phyloP scores from a whole-genome alignment of 2,797 vertebrate species.

The Argya squamiceps region DNA sequence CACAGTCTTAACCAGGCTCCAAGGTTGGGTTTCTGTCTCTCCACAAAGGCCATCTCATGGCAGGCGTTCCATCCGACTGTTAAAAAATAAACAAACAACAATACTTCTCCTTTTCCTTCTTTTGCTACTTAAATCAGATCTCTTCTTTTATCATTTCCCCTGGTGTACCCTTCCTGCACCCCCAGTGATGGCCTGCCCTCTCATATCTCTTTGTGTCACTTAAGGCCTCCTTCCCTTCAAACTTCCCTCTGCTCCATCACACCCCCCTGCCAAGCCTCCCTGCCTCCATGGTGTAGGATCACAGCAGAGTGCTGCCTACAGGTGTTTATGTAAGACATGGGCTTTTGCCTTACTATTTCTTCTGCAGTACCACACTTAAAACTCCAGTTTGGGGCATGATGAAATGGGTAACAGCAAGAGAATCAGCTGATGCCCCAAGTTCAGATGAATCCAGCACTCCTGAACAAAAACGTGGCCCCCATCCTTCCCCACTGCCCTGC shows the following conservation, averaged over 20 bases:
- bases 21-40: not conserved
- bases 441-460: not conserved
- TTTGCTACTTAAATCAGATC: not conserved
- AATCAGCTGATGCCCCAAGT: not conserved
- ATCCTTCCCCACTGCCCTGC: not conserved
- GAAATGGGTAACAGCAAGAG: not conserved
- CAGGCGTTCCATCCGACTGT: not conserved
- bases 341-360: not conserved
- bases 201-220: not conserved
- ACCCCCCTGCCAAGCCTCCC: not conserved
- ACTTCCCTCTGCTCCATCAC: not conserved
- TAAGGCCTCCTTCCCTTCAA: not conserved
- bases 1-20: not conserved
- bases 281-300: not conserved
- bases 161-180: not conserved
- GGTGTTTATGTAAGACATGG: accelerated
- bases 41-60: not conserved
- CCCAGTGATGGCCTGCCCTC: not conserved
- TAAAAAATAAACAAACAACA: not conserved
- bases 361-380: not conserved
- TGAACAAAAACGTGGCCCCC: not conserved
- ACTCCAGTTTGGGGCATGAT: accelerated
- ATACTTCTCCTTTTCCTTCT: not conserved
- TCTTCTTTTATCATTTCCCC: not conserved
- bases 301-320: not conserved